These are phyloP conservation scores for Cynoglossus semilaevis DNA, from an alignment of 2,113 vertebrate species.

Conservation along the genomic window DNA sequence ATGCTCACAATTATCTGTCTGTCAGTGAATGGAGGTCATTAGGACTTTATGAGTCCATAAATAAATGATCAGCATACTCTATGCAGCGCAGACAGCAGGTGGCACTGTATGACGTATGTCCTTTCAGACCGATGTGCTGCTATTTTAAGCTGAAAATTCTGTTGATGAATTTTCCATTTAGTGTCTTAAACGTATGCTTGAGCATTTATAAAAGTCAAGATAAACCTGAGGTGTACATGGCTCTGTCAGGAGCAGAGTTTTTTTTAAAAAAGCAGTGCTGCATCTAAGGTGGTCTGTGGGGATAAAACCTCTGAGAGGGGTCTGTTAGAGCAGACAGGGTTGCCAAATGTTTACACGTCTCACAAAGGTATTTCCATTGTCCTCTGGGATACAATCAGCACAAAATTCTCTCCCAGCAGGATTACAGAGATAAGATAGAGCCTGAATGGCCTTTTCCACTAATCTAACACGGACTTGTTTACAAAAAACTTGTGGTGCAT, in stretches of 20 bases:
- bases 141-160: background rate
- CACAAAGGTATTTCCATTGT: constrained; percentile 71
- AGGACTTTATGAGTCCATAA: constrained; percentile 65
- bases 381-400: constrained; percentile 70
- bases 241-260: no score
- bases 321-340: constrained; percentile 32
- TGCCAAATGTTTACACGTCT: constrained; percentile 72
- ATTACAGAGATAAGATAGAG: constrained; percentile 69
- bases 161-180: background rate
- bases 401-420: constrained; percentile 61
- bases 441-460: constrained; percentile 61
- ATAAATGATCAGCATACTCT: constrained; percentile 65
- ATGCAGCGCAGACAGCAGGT: constrained; percentile 31
- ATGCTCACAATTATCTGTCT: constrained; percentile 60
- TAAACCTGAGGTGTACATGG: no score
- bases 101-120: constrained; percentile 15
- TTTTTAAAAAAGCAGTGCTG: constrained; percentile 12
- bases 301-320: constrained; percentile 36
- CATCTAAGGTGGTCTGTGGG: constrained; percentile 56
- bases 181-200: no score
- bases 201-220: no score
- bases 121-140: background rate
- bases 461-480: constrained; percentile 42
- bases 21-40: constrained; percentile 55
- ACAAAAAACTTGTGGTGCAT: constrained; percentile 46